Evolutionary conservation across 2,797 vertebrate species (phyloP).

Genomic region (Typhlichthys subterraneus): DNA sequence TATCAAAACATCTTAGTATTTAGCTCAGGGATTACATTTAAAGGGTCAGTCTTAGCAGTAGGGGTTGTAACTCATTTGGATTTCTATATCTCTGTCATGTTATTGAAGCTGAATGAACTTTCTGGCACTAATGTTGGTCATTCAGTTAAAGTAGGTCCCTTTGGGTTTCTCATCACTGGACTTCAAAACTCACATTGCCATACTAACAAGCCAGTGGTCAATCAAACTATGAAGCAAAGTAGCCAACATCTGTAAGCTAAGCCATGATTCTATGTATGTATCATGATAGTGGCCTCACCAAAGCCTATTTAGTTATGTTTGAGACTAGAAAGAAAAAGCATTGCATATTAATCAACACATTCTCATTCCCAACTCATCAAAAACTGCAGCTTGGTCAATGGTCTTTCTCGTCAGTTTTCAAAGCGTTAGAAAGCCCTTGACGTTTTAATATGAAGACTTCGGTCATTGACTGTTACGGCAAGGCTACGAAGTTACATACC

Average conservation of each 20-base stretch:
- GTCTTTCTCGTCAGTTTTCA: no score
- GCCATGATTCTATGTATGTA: slow-evolving; percentile 44
- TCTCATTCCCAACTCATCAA: no score
- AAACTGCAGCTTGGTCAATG: no score
- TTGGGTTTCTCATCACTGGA: slow-evolving; percentile 37
- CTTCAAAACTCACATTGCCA: slow-evolving; percentile 58
- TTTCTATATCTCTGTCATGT: slow-evolving; percentile 30
- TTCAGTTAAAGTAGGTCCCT: slow-evolving; percentile 55
- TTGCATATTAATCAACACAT: slow-evolving; percentile 43
- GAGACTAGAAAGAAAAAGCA: slow-evolving; percentile 51
- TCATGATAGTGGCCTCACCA: slow-evolving; percentile 45
- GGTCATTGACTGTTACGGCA: no score
- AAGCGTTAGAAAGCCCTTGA: no score
- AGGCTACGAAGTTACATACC: no score
- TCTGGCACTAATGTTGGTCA: slow-evolving; percentile 30
- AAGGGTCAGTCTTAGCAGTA: slow-evolving; percentile 35
- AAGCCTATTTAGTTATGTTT: slow-evolving; percentile 50
- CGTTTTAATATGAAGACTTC: no score
- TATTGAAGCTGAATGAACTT: slow-evolving; percentile 33
- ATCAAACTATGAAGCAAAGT: slow-evolving; percentile 77
- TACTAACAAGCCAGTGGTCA: slow-evolving; percentile 78
- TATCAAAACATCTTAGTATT: slow-evolving; percentile 40
- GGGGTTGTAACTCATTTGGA: slow-evolving; percentile 3
- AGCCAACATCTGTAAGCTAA: slow-evolving; percentile 68
- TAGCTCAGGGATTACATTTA: slow-evolving; percentile 29